Conservation (phyloP, 2,888 invertebrate genomes). For the Mayetiola destructor region DNA sequence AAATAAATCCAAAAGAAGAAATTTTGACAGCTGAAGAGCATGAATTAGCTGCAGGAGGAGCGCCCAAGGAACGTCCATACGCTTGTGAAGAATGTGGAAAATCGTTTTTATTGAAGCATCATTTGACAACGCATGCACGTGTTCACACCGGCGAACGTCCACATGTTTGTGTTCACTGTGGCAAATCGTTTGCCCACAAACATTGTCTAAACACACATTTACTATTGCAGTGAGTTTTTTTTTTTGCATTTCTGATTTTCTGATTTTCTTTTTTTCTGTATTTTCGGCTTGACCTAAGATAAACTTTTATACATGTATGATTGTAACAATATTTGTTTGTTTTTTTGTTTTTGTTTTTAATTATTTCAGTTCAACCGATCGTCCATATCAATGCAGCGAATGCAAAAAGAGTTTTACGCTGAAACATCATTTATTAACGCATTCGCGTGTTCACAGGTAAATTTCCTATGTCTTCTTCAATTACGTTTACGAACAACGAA, state of each 20-base stretch:
- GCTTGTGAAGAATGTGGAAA: slow-evolving; percentile 73
- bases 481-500: not conserved
- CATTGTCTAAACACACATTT: slow-evolving; percentile 73
- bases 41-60: not conserved
- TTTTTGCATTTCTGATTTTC: too few relatives aligned
- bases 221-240: slow-evolving; percentile 59
- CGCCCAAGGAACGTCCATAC: slow-evolving; percentile 56
- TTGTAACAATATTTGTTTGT: too few relatives aligned
- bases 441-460: slow-evolving; percentile 53
- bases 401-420: slow-evolving; percentile 77
- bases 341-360: too few relatives aligned
- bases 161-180: slow-evolving; percentile 63
- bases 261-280: too few relatives aligned
- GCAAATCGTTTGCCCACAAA: slow-evolving; percentile 68
- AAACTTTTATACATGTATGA: too few relatives aligned
- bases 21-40: slow-evolving; percentile 13
- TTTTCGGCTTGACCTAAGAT: too few relatives aligned
- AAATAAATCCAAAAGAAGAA: slow-evolving; percentile 35
- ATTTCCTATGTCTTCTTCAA: not conserved
- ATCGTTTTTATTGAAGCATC: slow-evolving; percentile 69
- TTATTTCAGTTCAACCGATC: slow-evolving; percentile 60
- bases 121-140: slow-evolving; percentile 67
- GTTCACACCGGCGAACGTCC: slow-evolving; percentile 70
- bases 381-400: slow-evolving; percentile 70
- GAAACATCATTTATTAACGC: slow-evolving; percentile 70